Base-by-base conservation (phyloP, 2,797 vertebrate genomes). In the Spinibarbus caldwelli region DNA sequence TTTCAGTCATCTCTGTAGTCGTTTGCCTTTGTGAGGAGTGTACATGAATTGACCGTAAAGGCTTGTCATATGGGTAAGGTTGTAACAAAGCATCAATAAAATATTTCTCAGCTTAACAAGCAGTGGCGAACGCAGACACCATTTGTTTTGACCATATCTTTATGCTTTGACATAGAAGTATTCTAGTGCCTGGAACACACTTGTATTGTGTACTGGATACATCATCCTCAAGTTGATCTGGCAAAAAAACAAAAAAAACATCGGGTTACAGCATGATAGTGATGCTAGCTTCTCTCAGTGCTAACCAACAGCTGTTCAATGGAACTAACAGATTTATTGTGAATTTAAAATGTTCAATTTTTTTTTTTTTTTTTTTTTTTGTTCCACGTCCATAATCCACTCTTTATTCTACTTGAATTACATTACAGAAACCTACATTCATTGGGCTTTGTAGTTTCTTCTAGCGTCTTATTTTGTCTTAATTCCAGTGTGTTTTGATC, bases 61-160 rank as follows among this genome's bases (percentile, higher is more conserved):
- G 86, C 76, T 90, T 85, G 86, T 90, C 87, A 70, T 85, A 71
- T 85, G 88, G 88, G 78, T 62, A 84, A 85, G 89, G 79, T 87
- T 89, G 88, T 91, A 85, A 90, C 71, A 86, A 92, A 81, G 88
- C 85, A 87, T 90, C 80, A 89, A 91, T 91, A 89, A 91, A 90
- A 87, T 86, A 89, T 87, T 90, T 92, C 89, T 89, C 90, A 88
- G 87, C 90, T 90, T 89, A 80, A 88, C 82, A 76, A 81, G 80
- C 83, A 76, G 62, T 36, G 86, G 66, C 73, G 85, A 91, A 89
- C 77, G 85, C 82, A 84, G 82, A 87, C 81, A 87, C 86, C 54
- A 89, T 80, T 91, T 89, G 88, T 91, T 88, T 90, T 82, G 86
- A 88, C 77, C 81, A 79, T 89, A 86, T 88, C 79, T 86, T 85